Base-by-base conservation (phyloP, 2,888 invertebrate genomes). In the Agriotes lineatus region DNA sequence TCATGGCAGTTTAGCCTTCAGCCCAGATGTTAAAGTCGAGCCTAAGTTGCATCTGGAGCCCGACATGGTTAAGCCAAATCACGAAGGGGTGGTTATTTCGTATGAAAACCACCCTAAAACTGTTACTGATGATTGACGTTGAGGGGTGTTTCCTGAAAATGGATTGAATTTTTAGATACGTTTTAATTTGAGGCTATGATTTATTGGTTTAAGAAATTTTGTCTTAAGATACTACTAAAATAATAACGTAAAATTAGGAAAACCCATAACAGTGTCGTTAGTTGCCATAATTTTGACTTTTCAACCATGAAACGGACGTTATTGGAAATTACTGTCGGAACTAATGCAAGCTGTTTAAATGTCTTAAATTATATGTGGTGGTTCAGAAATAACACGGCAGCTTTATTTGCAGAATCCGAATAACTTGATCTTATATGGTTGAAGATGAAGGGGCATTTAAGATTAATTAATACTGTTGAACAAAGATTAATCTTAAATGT, bases 11-110 rank as follows among this genome's bases (percentile, higher is more conserved):
- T 81, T 88, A 75, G 86, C 87, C 2, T 78, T 88, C 6, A 84
- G 86, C 64, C 85, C 85, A 0, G 67, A 69, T 56, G 70, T 76
- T 7, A 78, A 78, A 5, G 85, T 86, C 5, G 87, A 87, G 73
- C 86, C 87, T 65, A 88, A 88, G 74, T 82, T 89, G n/a, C 87
- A 88, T 74, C 85, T 89, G 10, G 88, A 88, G 66, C 86, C 88
- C 0, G 88, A 89, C 72, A 86, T 88, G 66, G 80, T 89, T 44
- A 87, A 87, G 71, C 89, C 89, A 1, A 89, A 89, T 42, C 85
- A 88, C 44, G 88, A 87, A 63, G 89, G 89, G 0, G 85, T 87
- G 42, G 86, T 89, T 54, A 85, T 90, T 68, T 86, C 87, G 74
- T 89, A 89, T 74, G 83, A 80, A 63, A 81, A 80, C 72, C 81